Percentiles rank a stretch among this genome's conserved stretches.
Conservation (phyloP, 2,888 invertebrate genomes). For the Chydorus sphaericus region DNA sequence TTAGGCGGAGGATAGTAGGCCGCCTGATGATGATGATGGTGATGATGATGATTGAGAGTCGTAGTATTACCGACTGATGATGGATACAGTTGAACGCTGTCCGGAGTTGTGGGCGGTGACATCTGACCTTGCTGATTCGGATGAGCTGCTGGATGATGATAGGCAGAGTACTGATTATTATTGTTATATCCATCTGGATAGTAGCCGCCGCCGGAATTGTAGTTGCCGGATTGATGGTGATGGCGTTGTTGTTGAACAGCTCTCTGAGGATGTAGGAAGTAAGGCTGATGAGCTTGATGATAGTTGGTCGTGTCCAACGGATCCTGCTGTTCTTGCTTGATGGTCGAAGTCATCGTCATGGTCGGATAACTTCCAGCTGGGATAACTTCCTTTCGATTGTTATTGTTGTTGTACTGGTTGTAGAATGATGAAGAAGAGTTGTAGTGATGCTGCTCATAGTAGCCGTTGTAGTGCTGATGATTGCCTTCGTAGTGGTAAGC, state of each 20-base stretch:
- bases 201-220: neutral
- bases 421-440: neutral
- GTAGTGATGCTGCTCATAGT: neutral
- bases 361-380: neutral
- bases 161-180: neutral
- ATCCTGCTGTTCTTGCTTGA: neutral
- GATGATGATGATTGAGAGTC: neutral
- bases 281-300: neutral
- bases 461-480: neutral
- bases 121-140: conserved; percentile 24
- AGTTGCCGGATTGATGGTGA: too few species aligned
- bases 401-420: conserved; percentile 5
- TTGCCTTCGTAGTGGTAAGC: conserved; percentile 8
- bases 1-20: too few species aligned
- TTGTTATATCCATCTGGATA: neutral
- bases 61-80: neutral
- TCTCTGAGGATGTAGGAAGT: conserved; percentile 10
- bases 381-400: conserved; percentile 10
- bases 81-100: conserved; percentile 24
- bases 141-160: neutral
- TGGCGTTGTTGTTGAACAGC: too few species aligned
- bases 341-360: neutral
- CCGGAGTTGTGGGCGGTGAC: conserved; percentile 34
- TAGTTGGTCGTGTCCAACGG: neutral
- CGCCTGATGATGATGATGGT: conserved; percentile 13